Evolutionary conservation across 1,140 invertebrate species (phyloP), one percentile per base, ranked within the genome.

Genomic region (Leptestheria dahalacensis): DNA sequence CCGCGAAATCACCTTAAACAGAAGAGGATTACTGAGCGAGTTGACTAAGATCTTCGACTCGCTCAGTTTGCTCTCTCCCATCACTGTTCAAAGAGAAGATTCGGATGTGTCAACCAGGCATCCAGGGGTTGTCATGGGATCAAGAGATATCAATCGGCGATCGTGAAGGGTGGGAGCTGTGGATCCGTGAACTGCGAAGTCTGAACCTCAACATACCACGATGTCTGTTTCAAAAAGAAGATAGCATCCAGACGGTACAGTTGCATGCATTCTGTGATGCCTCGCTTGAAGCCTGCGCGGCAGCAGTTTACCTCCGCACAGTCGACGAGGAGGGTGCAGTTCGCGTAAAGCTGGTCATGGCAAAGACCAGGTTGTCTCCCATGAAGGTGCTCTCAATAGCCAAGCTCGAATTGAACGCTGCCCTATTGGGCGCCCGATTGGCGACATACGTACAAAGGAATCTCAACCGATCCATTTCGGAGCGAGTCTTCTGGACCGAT

Each of bases 1-100:
- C 1, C 6, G 23, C 10, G 51, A 21, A 25, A 15, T 24, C 11
- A 53, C 26, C 23, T 15, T 47, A 12, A 47, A 47, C 26, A 21
- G 51, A 18, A 2, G 21, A 21, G n/a, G n/a, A 15, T n/a, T 53
- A 6, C 25, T 26, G 6, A 33, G 57, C 46, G 26, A 26, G 3
- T 60, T 71, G 10, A 61, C 70, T 2, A 64, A 61, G 58, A 50
- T 72, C 9, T 77, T 72, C 62, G 75, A 76, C 63, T 74, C 74
- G 15, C 61, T 74, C 11, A 73, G 74, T 24, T 61, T 73, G 11
- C 15, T 74, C 10, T 61, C 65, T 24, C 71, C 74, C 23, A 47
- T 71, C 10, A 67, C 67, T n/a, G 10, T 65, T 73, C 4, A 63
- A 59, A 20, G 65, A 65, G 25, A 76, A 76, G 65, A 66, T 71